A percentile compares a stretch with the other conserved stretches of the same genome.
These are phyloP conservation scores for Theodoxus fluviatilis DNA, from an alignment of 2,888 invertebrate genomes.

Conservation along the genomic window DNA sequence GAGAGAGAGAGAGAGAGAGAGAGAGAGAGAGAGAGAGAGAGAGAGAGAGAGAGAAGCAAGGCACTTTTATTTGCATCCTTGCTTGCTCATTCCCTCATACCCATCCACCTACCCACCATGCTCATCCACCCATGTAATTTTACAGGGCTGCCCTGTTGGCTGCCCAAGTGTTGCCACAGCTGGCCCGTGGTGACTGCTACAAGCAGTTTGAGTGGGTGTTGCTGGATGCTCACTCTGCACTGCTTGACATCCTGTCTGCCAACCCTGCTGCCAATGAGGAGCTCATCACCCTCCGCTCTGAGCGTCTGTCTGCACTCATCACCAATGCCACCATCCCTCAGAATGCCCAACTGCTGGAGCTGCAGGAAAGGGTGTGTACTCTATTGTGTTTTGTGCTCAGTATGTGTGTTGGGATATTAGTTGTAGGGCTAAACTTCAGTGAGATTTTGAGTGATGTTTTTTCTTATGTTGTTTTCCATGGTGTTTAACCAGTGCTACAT, in stretches of 20 bases:
- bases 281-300: slow-evolving; percentile 56
- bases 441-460: too few relatives aligned
- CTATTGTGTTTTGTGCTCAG: too few relatives aligned
- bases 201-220: slow-evolving; percentile 63
- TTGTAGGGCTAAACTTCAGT: too few relatives aligned
- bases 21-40: too few relatives aligned
- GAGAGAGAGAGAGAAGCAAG: too few relatives aligned
- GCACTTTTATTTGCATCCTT: background rate
- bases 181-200: slow-evolving; percentile 59
- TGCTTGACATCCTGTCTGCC: slow-evolving; percentile 50
- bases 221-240: slow-evolving; percentile 58
- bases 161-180: slow-evolving; percentile 50
- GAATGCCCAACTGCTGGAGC: slow-evolving; percentile 51
- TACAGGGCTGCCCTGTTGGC: slow-evolving; percentile 59
- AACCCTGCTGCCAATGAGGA: slow-evolving; percentile 42
- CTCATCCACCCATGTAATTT: background rate
- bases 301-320: slow-evolving; percentile 58
- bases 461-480: too few relatives aligned
- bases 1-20: too few relatives aligned
- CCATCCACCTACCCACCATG: too few relatives aligned
- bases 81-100: too few relatives aligned
- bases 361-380: slow-evolving; percentile 57
- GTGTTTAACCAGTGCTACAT: too few relatives aligned
- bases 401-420: too few relatives aligned
- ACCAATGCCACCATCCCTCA: slow-evolving; percentile 55